Percentiles rank a stretch among this genome's conserved stretches.
Conservation (phyloP, 2,797 vertebrate genomes). For the Pampus argenteus region DNA sequence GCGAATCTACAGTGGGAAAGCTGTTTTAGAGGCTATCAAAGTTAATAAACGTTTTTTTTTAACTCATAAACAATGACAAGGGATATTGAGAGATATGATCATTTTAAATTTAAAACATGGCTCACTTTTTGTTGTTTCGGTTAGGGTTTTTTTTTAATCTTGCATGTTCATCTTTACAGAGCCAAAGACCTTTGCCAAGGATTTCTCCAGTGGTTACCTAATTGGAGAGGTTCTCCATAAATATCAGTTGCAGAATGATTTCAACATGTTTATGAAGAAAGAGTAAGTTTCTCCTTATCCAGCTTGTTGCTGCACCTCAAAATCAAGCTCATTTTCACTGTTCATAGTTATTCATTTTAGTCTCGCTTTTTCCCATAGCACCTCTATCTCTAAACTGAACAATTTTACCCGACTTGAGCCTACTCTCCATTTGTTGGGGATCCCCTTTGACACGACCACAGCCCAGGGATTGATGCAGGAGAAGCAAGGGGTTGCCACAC, state of each 20-base stretch:
- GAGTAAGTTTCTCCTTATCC: constrained; percentile 82
- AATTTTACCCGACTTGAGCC: constrained; percentile 94
- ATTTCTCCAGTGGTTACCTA: constrained; percentile 92
- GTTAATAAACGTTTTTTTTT: too few relatives aligned
- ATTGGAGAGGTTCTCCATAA: constrained; percentile 94
- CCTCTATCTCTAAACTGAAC: constrained; percentile 87
- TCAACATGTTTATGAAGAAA: constrained; percentile 90
- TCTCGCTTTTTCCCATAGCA: constrained; percentile 60
- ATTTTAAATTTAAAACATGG: background rate
- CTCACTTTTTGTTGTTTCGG: background rate
- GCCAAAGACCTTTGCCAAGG: constrained; percentile 86
- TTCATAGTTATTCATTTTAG: constrained; percentile 3
- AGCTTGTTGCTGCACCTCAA: background rate
- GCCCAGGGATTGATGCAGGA: constrained; percentile 90
- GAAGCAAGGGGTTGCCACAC: constrained; percentile 87
- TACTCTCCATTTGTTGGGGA: constrained; percentile 88
- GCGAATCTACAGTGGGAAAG: background rate
- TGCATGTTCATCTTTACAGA: constrained; percentile 76
- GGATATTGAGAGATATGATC: background rate
- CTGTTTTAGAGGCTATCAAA: background rate
- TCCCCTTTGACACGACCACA: constrained; percentile 87
- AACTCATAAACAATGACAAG: background rate
- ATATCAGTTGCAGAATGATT: constrained; percentile 92
- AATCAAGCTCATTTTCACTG: background rate
- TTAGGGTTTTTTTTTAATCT: background rate